Conservation (phyloP, 2,888 invertebrate species). For the Netelia inedita region DNA sequence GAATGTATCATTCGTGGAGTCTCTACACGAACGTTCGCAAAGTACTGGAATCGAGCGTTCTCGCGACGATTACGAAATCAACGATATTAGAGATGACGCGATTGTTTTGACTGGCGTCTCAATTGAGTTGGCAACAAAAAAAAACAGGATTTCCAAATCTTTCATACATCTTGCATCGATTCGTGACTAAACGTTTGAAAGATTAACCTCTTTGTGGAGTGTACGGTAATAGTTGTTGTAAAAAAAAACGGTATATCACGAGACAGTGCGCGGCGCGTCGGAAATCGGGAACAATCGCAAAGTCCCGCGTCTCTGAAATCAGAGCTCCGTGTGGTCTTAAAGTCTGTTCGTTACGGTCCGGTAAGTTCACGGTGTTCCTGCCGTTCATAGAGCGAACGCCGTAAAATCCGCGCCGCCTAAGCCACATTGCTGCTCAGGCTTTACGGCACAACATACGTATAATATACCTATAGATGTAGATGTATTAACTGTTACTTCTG, state of each 20-base stretch:
- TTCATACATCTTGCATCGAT: neutral
- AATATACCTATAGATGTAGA: conserved; percentile 9
- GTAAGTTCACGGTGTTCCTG: conserved; percentile 46
- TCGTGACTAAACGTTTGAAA: neutral
- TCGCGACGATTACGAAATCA: neutral
- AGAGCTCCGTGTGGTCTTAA: conserved; percentile 29
- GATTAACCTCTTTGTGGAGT: neutral
- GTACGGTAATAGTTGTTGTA: too few relatives aligned
- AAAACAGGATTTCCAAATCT: neutral
- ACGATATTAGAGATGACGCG: neutral
- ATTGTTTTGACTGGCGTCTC: neutral
- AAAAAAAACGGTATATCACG: neutral
- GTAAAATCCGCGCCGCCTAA: conserved; percentile 3
- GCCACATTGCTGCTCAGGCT: conserved; percentile 28
- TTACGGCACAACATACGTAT: conserved; percentile 5
- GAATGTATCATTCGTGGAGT: neutral
- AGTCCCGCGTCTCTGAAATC: conserved; percentile 1
- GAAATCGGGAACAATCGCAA: neutral
- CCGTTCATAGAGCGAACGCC: conserved; percentile 43
- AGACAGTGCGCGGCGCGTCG: neutral
- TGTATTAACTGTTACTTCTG: conserved; percentile 43
- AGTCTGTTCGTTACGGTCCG: conserved; percentile 33
- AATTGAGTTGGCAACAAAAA: neutral
- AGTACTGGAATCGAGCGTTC: too few relatives aligned
- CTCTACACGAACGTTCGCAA: too few relatives aligned